Evolutionary conservation across 2,113 vertebrate genomes (phyloP).

Genomic region (Vulpes ferrilata): DNA sequence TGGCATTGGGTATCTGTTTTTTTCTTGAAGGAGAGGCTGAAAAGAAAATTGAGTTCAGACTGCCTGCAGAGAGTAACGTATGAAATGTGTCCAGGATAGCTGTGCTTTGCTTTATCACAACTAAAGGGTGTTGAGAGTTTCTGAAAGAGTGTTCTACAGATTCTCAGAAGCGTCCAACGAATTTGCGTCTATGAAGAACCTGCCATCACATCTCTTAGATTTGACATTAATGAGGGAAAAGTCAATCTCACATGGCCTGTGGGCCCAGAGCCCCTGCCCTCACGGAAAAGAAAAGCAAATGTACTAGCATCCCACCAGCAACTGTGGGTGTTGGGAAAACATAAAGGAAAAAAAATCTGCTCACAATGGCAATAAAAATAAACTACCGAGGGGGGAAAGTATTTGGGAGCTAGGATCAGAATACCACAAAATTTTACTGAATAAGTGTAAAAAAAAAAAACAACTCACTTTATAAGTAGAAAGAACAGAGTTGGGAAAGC

Average conservation of each 20-base stretch:
- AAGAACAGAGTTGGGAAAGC: not conserved
- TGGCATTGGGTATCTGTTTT: rapidly evolving
- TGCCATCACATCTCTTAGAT: not conserved
- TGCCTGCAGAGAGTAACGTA: not conserved
- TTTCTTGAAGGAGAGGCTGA: not conserved
- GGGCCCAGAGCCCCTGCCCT: too few species aligned
- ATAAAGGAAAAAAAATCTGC: not conserved
- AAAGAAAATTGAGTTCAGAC: not conserved
- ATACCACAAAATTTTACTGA: not conserved
- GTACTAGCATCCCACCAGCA: not conserved
- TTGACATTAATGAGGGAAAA: not conserved
- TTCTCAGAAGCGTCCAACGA: not conserved
- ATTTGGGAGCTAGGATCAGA: not conserved
- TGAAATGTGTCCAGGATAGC: not conserved
- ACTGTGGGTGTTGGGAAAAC: not conserved
- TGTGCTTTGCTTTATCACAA: not conserved
- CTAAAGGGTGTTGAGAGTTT: not conserved
- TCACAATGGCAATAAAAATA: not conserved
- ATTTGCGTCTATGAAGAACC: not conserved
- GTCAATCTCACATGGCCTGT: not conserved
- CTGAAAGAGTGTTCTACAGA: not conserved
- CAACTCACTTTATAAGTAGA: not conserved
- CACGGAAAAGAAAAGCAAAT: not conserved
- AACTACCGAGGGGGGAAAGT: not conserved
- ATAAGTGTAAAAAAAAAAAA: not conserved